phyloP scores from a whole-genome alignment of 23 tunicate species.

The Diplosoma virens region DNA sequence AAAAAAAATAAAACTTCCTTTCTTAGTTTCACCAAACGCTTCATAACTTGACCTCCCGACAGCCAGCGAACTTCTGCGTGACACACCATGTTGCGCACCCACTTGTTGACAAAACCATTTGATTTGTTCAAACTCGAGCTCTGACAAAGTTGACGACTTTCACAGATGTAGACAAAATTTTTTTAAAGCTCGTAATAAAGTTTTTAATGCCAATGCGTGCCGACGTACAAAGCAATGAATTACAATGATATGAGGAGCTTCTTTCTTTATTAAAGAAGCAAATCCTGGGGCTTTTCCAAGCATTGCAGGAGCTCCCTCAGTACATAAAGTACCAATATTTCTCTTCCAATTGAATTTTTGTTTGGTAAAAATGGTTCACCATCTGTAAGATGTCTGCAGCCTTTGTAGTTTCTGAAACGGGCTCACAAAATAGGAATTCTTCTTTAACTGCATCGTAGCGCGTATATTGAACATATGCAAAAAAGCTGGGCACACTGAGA shows the following conservation, averaged over 20 bases:
- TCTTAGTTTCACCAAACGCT: slow-evolving; percentile 36
- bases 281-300: not conserved
- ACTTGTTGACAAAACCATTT: slow-evolving; percentile 12
- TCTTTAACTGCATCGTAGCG: slow-evolving; percentile 27
- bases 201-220: slow-evolving; percentile 18
- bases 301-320: not conserved
- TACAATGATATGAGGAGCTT: slow-evolving; percentile 20
- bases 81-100: slow-evolving; percentile 27
- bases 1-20: slow-evolving; percentile 14
- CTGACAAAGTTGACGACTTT: slow-evolving; percentile 46
- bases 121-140: slow-evolving; percentile 21
- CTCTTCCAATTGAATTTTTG: slow-evolving; percentile 5
- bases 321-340: slow-evolving; percentile 8
- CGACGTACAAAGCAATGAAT: slow-evolving; percentile 42
- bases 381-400: slow-evolving; percentile 28
- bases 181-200: slow-evolving; percentile 1
- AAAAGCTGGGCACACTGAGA: slow-evolving; percentile 27
- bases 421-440: slow-evolving; percentile 27
- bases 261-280: slow-evolving; percentile 4
- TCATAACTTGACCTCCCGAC: slow-evolving; percentile 23
- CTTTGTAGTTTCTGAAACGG: slow-evolving; percentile 35
- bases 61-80: slow-evolving; percentile 25
- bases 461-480: slow-evolving; percentile 30
- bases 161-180: slow-evolving; percentile 24
- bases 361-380: slow-evolving; percentile 22